Conservation (phyloP, 2,888 invertebrate species). For the Patella caerulea region DNA sequence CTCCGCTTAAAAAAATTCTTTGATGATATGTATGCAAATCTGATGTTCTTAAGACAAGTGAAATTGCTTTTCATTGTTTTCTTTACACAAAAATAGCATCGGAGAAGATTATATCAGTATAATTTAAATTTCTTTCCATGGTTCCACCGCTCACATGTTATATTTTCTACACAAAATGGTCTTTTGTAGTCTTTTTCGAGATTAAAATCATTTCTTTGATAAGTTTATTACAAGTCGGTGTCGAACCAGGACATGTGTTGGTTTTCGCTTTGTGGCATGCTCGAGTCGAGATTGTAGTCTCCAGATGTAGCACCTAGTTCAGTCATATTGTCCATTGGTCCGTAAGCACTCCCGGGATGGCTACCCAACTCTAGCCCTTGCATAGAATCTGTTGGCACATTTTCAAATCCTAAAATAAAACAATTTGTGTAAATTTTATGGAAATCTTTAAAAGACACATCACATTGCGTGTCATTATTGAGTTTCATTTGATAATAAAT, state of each 20-base stretch:
- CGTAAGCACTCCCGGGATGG: slow-evolving; percentile 78
- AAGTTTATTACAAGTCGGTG: slow-evolving; percentile 84
- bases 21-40: no score
- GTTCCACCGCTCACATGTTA: neutral
- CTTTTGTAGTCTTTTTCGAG: slow-evolving; percentile 3
- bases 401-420: slow-evolving; percentile 86
- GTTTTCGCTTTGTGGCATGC: slow-evolving; percentile 77
- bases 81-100: no score
- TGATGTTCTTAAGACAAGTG: no score
- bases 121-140: no score
- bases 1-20: no score
- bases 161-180: slow-evolving; percentile 13
- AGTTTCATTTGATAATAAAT: no score
- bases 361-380: slow-evolving; percentile 93
- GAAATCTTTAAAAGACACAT: no score
- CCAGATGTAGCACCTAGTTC: slow-evolving; percentile 74
- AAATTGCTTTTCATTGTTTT: no score
- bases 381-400: slow-evolving; percentile 97
- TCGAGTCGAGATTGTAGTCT: slow-evolving; percentile 76
- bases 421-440: no score
- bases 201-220: slow-evolving; percentile 3
- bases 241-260: slow-evolving; percentile 97
- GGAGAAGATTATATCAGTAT: no score
- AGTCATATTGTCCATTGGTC: slow-evolving; percentile 80
- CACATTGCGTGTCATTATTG: no score